Percentiles rank a stretch among this genome's conserved stretches.
phyloP scores from a whole-genome alignment of 2,113 vertebrate genomes.

The Hepsetus odoe region DNA sequence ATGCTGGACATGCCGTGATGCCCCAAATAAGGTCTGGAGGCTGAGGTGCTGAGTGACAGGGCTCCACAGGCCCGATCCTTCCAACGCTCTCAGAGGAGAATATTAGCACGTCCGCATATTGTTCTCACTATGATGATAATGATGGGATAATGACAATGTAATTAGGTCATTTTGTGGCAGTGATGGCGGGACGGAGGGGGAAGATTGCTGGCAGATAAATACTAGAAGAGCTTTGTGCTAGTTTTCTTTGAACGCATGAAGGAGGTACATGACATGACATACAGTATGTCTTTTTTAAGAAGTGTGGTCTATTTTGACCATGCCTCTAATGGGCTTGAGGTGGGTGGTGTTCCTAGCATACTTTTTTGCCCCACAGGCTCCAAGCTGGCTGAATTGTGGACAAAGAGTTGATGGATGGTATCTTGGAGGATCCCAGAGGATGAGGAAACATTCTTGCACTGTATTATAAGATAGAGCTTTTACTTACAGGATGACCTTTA shows the following conservation, averaged over 20 bases:
- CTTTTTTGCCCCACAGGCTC: background rate
- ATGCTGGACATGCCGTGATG: background rate
- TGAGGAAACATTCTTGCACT: background rate
- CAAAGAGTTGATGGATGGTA: background rate
- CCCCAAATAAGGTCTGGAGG: slow-evolving; percentile 49
- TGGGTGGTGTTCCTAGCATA: slow-evolving; percentile 3
- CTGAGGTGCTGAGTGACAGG: slow-evolving; percentile 29
- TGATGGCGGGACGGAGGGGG: background rate
- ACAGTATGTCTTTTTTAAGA: slow-evolving; percentile 7
- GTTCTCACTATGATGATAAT: slow-evolving; percentile 30
- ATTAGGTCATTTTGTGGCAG: background rate
- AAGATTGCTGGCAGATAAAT: background rate
- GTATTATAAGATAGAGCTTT: background rate
- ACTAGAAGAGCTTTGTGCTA: background rate
- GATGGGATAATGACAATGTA: slow-evolving; percentile 17
- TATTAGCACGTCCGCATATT: slow-evolving; percentile 13
- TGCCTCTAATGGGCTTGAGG: background rate
- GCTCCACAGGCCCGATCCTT: background rate
- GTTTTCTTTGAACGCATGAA: background rate
- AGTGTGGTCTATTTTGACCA: background rate
- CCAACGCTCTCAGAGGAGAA: slow-evolving; percentile 14
- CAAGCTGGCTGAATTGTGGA: background rate
- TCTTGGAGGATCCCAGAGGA: background rate
- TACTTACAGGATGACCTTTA: background rate
- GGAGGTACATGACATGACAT: background rate